Evolutionary conservation across 2,113 vertebrate species (phyloP), one percentile per base, ranked within the genome.

Genomic region (Benitochromis conjunctus): DNA sequence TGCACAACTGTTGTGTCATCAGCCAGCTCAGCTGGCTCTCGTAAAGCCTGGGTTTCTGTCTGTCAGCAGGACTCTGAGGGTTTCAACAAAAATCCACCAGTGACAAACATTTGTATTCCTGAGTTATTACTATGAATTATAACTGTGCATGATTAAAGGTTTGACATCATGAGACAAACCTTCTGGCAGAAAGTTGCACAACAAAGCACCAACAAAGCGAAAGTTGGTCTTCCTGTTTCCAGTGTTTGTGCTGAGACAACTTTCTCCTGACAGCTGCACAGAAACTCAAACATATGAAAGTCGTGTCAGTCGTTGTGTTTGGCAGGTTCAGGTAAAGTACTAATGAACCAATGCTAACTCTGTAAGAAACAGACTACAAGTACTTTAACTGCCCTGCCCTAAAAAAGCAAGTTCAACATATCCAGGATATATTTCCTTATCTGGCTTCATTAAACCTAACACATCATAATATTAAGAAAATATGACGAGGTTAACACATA

Each of bases 11-110:
- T 76, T 76, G 4, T 64, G 58, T 81, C 58, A 48, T 64, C 34
- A 55, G 38, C 62, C 81, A 26, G 79, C 80, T 88, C 88, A 79
- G 83, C 81, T 86, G 86, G 71, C 26, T 80, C 82, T 66, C 9
- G 21, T 80, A 66, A 88, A 82, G 57, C 38, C 76, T 5, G 9
- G 12, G 21, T 31, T 64, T 86, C 7, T 78, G 82, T 21, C 53
- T 76, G 58, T 90, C 84, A 80, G 55, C 77, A 56, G 54, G 26
- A 53, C 51, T 53, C 51, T 54, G 51, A n/a, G 51, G 19, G 51
- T 76, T 51, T 76, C 26, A 76, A 51, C 26, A 53, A 53, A 56
- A 82, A 38, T 64, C 26, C 79, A 57, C 58, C 48, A 48, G 51
- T 69, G 26, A 76, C n/a, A 55, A 79, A 62, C 4, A 62, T 36